Conservation (phyloP, 2,113 vertebrate species). For the Pongo pygmaeus region DNA sequence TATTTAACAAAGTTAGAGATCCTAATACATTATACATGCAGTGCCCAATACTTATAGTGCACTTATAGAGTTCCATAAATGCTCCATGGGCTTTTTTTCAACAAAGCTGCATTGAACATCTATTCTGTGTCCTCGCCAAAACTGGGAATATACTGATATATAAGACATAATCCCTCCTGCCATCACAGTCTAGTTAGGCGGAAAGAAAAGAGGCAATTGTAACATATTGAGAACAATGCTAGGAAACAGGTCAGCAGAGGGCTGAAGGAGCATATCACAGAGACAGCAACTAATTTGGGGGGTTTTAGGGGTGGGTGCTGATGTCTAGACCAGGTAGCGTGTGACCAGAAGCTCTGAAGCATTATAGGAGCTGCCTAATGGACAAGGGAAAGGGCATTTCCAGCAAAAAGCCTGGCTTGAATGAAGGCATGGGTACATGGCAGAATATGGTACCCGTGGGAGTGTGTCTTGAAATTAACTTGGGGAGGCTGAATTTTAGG, state of each 20-base stretch:
- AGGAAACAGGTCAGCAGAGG: neutral
- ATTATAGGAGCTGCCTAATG: neutral
- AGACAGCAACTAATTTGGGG: neutral
- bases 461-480: constrained; percentile 25
- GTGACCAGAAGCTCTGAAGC: constrained; percentile 41
- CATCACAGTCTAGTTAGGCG: neutral
- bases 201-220: neutral
- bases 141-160: neutral
- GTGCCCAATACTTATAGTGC: neutral
- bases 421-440: neutral
- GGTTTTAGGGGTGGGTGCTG: neutral
- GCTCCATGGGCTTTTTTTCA: neutral
- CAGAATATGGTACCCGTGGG: neutral
- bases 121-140: neutral
- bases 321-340: neutral
- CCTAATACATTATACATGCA: neutral
- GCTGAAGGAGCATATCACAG: neutral
- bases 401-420: neutral
- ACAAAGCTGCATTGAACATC: neutral
- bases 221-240: neutral
- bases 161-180: neutral
- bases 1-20: constrained; percentile 2
- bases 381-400: constrained; percentile 29
- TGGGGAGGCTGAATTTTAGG: neutral
- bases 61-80: neutral